Base-by-base conservation (phyloP, 2,113 vertebrate species). In the Planiliza haematocheilus region DNA sequence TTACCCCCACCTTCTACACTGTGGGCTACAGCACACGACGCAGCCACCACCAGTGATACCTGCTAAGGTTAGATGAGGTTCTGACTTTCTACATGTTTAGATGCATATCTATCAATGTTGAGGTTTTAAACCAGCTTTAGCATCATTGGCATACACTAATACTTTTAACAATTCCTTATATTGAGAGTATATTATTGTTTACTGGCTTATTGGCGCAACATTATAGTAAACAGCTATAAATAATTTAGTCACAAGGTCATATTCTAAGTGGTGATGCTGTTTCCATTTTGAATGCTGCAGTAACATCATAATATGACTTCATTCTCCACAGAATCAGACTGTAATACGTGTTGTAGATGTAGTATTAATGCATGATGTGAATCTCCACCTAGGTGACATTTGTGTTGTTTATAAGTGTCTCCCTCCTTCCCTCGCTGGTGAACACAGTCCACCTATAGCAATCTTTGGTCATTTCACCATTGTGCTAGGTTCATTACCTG, bases 401-500 rank as follows among this genome's bases (percentile, higher is more conserved):
- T n/a, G n/a, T n/a, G n/a, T n/a, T n/a, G n/a, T n/a, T n/a, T n/a
- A n/a, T n/a, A n/a, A n/a, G n/a, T n/a, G n/a, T n/a, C n/a, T n/a
- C n/a, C n/a, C n/a, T n/a, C n/a, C n/a, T n/a, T n/a, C n/a, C n/a
- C n/a, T n/a, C n/a, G n/a, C n/a, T n/a, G n/a, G n/a, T n/a, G n/a
- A n/a, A n/a, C n/a, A 53, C 4, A 66, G 34, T 69, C 53, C 65
- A 56, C 59, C 41, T 73, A 64, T 20, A 74, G 24, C 68, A 67
- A 71, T 73, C 60, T 72, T 68, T 55, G 11, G 52, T 71, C 73
- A 59, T 56, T 55, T 65, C 53, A 52, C 51, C 8, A 82, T 85
- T 83, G 60, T 83, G 85, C 82, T 74, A 61, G 72, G n/a, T 55
- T 78, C 62, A 75, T 52, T 72, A 75, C 77, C 39, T 73, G 60